Conservation (phyloP, 2,888 invertebrate genomes). For the Melanchra persicariae region DNA sequence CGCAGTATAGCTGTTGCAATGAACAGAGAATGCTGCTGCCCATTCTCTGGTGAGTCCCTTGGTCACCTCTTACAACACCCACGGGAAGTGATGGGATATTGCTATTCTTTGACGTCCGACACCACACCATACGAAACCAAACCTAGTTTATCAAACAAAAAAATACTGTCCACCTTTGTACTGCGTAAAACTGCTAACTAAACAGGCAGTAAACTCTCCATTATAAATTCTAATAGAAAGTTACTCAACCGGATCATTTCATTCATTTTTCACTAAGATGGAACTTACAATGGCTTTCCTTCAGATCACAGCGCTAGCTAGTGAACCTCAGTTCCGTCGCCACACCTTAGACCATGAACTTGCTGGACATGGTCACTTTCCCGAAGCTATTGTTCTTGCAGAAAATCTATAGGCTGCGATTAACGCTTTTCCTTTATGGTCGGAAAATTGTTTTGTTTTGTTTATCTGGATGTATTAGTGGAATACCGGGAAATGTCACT, state of each 20-base stretch:
- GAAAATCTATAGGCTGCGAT: slow-evolving; percentile 20
- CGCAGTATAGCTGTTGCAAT: no score
- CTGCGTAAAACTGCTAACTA: neutral
- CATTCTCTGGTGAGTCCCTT: no score
- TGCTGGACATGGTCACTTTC: slow-evolving; percentile 61
- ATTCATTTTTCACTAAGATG: slow-evolving; percentile 23
- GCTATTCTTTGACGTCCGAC: no score
- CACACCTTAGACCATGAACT: slow-evolving; percentile 68
- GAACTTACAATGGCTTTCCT: slow-evolving; percentile 53
- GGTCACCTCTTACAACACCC: no score
- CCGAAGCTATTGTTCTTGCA: slow-evolving; percentile 62
- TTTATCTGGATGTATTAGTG: neutral
- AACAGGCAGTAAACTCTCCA: no score
- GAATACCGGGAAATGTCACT: neutral
- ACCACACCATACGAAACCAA: no score
- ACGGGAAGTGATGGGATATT: no score
- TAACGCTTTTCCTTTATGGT: neutral
- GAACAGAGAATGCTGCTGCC: no score
- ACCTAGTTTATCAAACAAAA: no score
- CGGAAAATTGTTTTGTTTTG: slow-evolving; percentile 5
- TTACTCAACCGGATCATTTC: slow-evolving; percentile 17
- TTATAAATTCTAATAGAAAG: slow-evolving; percentile 2
- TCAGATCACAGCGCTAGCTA: slow-evolving; percentile 28
- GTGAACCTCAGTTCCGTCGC: slow-evolving; percentile 57
- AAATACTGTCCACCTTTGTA: no score